A percentile compares a stretch with the other conserved stretches of the same genome.
These are phyloP conservation scores for Oxyura jamaicensis DNA, from an alignment of 2,113 vertebrate species.

Conservation along the genomic window DNA sequence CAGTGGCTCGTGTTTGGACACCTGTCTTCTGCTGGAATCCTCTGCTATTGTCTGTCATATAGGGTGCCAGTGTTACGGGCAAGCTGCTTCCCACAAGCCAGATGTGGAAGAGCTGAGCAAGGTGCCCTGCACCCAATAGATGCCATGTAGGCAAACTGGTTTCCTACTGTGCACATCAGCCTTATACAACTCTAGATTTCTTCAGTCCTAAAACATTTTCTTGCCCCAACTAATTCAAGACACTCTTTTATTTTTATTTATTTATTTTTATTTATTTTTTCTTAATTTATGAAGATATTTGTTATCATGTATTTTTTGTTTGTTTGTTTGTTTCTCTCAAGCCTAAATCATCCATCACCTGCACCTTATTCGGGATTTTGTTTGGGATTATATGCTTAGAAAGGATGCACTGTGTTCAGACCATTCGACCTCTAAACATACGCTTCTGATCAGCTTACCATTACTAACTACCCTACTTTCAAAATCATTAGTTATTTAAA, in stretches of 20 bases:
- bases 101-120: neutral
- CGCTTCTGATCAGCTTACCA: neutral
- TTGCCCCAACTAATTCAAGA: neutral
- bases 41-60: fast-evolving
- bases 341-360: neutral
- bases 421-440: neutral
- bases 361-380: neutral
- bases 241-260: neutral
- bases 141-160: neutral
- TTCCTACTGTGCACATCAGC: neutral
- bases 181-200: neutral
- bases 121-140: neutral
- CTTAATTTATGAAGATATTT: neutral
- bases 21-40: neutral
- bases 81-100: neutral
- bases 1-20: neutral
- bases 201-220: neutral
- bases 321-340: neutral
- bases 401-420: neutral
- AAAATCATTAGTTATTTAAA: conserved; percentile 3
- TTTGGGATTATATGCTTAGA: neutral
- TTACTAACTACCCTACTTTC: neutral
- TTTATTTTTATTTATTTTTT: neutral
- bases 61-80: neutral
- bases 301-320: neutral